Conservation (phyloP, 2,797 vertebrate genomes). For the Tenualosa thibaudeaui region DNA sequence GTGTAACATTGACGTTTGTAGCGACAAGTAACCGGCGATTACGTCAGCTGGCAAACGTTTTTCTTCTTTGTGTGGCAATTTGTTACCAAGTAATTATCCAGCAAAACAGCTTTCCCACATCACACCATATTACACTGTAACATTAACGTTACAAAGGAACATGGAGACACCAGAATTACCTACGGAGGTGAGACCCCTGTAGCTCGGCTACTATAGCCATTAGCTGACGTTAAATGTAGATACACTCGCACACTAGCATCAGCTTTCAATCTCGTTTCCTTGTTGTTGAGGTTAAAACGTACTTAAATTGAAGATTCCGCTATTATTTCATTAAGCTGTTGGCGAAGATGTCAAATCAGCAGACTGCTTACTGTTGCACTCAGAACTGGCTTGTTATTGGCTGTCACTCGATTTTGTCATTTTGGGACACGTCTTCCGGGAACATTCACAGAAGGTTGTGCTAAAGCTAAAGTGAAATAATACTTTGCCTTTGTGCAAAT, state of each 20-base stretch:
- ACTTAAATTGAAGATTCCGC: neutral
- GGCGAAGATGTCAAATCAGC: no score
- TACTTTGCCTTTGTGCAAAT: neutral
- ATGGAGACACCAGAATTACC: constrained; percentile 66
- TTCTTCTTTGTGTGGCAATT: neutral
- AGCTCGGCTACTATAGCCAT: neutral
- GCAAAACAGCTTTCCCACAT: neutral
- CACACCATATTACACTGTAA: neutral
- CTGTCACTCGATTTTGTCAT: no score
- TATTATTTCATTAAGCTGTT: neutral
- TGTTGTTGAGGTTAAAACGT: neutral
- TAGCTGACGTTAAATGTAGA: neutral
- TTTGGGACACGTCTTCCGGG: neutral
- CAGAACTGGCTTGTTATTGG: neutral
- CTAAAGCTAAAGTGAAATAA: neutral
- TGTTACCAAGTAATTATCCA: neutral
- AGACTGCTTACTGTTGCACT: neutral
- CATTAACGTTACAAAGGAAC: neutral
- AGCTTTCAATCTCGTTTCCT: neutral
- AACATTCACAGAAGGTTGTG: neutral
- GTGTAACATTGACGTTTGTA: neutral
- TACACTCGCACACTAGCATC: neutral
- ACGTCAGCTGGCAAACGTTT: neutral
- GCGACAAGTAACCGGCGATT: neutral
- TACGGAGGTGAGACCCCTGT: constrained; percentile 66